Percentiles rank a stretch among this genome's conserved stretches.
These are phyloP conservation scores for Maccullochella peelii DNA, from an alignment of 2,113 vertebrate species.

Conservation along the genomic window DNA sequence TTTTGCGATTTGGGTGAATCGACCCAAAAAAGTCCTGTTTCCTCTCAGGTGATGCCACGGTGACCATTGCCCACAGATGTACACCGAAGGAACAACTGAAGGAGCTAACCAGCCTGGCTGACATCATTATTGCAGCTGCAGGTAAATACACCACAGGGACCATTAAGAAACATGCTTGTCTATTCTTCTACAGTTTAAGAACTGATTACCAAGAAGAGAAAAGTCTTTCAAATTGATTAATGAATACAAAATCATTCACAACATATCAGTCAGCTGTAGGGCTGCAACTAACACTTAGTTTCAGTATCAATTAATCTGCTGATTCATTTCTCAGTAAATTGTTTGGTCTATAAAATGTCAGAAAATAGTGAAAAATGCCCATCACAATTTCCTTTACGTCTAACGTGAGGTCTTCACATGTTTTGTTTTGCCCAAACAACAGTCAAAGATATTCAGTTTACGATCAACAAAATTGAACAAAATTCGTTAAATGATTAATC, in stretches of 20 bases:
- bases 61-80: constrained; percentile 91
- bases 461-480: too few relatives aligned
- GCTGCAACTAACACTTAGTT: neutral
- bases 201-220: neutral
- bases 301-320: neutral
- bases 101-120: constrained; percentile 87
- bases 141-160: constrained; percentile 76
- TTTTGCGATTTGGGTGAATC: neutral
- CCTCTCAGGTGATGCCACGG: constrained; percentile 91
- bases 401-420: too few relatives aligned
- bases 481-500: neutral
- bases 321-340: neutral
- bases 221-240: neutral
- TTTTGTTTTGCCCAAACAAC: too few relatives aligned
- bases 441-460: too few relatives aligned
- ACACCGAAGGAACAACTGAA: constrained; percentile 90
- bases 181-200: neutral
- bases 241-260: too few relatives aligned
- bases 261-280: neutral
- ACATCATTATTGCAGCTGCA: constrained; percentile 90
- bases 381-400: too few relatives aligned
- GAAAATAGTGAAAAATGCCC: neutral
- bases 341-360: neutral
- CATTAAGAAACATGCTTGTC: neutral
- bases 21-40: neutral